Conservation (phyloP, 2,797 vertebrate genomes). For the Harpagifer antarcticus region DNA sequence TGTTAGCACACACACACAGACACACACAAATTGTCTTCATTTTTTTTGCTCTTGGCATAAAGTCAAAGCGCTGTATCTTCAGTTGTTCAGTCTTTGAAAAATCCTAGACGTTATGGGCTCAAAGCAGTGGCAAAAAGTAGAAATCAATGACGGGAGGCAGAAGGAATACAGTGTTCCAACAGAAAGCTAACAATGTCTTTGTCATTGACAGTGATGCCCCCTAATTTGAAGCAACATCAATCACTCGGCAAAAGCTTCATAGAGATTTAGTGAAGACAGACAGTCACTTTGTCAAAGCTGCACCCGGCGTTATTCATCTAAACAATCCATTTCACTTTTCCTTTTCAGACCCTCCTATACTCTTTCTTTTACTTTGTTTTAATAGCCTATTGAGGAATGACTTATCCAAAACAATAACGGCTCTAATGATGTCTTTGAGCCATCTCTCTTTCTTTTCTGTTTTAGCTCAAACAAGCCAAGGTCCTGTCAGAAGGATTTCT, state of each 20-base stretch:
- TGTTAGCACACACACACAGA: not conserved
- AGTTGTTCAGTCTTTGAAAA: constrained; percentile 40
- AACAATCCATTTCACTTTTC: constrained; percentile 63
- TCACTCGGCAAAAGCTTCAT: constrained; percentile 39
- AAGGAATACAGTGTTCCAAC: constrained; percentile 2
- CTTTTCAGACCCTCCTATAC: constrained; percentile 44
- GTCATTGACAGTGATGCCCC: constrained; percentile 38
- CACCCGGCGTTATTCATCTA: constrained; percentile 44
- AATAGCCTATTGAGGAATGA: constrained; percentile 65
- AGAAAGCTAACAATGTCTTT: constrained; percentile 32
- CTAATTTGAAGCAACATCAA: constrained; percentile 56
- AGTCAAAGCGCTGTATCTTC: constrained; percentile 17
- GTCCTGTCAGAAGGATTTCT: constrained; percentile 51
- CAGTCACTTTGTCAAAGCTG: constrained; percentile 46
- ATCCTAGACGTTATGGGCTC: constrained; percentile 2
- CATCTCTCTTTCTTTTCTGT: constrained; percentile 22
- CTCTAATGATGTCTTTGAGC: constrained; percentile 70
- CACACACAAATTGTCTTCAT: constrained; percentile 28
- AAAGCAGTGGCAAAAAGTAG: constrained; percentile 27
- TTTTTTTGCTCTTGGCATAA: constrained; percentile 26
- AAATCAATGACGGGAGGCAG: constrained; percentile 38
- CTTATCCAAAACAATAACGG: constrained; percentile 61
- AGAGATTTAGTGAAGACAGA: constrained; percentile 41
- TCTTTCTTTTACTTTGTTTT: constrained; percentile 43
- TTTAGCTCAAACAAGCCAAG: constrained; percentile 31